phyloP scores from a whole-genome alignment of 2,888 invertebrate genomes.

The Criorhina ranunculi region DNA sequence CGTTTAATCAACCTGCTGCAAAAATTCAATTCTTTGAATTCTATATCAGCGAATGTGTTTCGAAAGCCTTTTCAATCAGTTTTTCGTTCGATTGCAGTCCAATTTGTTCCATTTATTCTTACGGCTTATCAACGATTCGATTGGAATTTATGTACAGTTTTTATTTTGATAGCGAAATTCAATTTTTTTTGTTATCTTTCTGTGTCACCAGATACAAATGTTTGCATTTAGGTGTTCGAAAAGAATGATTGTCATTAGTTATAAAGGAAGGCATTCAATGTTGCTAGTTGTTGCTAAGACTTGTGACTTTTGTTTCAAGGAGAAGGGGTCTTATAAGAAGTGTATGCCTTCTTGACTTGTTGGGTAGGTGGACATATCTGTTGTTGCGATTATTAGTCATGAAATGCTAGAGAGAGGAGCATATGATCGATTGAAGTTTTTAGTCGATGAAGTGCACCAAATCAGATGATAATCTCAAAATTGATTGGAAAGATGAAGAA shows the following conservation, averaged over 20 bases:
- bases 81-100: slow-evolving; percentile 12
- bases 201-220: slow-evolving; percentile 3
- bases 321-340: too few relatives aligned
- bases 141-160: slow-evolving; percentile 7
- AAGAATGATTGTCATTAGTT: background rate
- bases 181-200: slow-evolving; percentile 18
- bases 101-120: slow-evolving; percentile 28
- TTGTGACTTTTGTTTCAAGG: too few relatives aligned
- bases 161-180: slow-evolving; percentile 25
- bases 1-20: slow-evolving; percentile 13
- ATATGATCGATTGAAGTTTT: too few relatives aligned
- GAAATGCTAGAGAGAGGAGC: too few relatives aligned
- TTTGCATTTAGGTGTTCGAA: background rate
- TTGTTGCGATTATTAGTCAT: too few relatives aligned
- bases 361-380: too few relatives aligned
- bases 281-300: too few relatives aligned
- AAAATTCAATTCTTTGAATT: slow-evolving; percentile 1
- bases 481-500: too few relatives aligned
- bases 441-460: too few relatives aligned
- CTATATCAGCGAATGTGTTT: background rate
- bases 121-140: slow-evolving; percentile 3
- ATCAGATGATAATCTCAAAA: too few relatives aligned
- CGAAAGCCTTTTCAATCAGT: background rate
- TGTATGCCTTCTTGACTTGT: too few relatives aligned
- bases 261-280: background rate